phyloP scores from a whole-genome alignment of 2,797 vertebrate genomes.

The Periophthalmus magnuspinnatus region DNA sequence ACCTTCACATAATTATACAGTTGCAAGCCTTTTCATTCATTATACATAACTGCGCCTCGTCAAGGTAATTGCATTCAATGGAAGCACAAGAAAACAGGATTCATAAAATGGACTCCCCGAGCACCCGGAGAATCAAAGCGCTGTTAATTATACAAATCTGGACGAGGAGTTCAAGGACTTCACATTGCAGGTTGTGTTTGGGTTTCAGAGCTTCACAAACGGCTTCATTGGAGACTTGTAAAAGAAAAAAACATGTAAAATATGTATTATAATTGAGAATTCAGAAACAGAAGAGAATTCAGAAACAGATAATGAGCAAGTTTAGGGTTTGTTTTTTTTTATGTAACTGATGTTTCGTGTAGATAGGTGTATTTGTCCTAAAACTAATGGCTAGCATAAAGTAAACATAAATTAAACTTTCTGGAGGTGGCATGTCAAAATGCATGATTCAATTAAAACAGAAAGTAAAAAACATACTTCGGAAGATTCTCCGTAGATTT shows the following conservation, averaged over 20 bases:
- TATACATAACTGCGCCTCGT: conserved; percentile 1
- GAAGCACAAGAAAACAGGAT: conserved; percentile 8
- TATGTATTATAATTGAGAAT: too few relatives aligned
- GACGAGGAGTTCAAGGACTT: conserved; percentile 1
- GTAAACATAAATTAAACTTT: too few relatives aligned
- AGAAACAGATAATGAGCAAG: too few relatives aligned
- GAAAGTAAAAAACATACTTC: too few relatives aligned
- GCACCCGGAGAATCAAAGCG: background rate
- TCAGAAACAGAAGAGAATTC: too few relatives aligned
- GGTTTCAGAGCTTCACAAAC: background rate
- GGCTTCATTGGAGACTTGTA: background rate
- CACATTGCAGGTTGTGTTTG: background rate
- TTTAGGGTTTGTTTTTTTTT: too few relatives aligned
- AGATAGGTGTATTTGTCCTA: too few relatives aligned
- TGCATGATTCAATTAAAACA: too few relatives aligned
- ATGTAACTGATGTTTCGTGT: too few relatives aligned
- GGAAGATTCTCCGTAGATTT: too few relatives aligned
- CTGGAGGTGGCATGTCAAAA: too few relatives aligned
- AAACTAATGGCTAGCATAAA: too few relatives aligned
- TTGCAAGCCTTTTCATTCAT: conserved; percentile 5
- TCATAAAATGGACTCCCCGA: conserved; percentile 10
- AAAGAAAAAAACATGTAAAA: background rate
- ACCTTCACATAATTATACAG: conserved; percentile 3
- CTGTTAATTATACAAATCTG: conserved; percentile 1
- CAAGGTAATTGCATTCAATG: conserved; percentile 8